A percentile compares a stretch with the other conserved stretches of the same genome.
Conservation (phyloP, 2,113 vertebrate species). For the Galbula dea region DNA sequence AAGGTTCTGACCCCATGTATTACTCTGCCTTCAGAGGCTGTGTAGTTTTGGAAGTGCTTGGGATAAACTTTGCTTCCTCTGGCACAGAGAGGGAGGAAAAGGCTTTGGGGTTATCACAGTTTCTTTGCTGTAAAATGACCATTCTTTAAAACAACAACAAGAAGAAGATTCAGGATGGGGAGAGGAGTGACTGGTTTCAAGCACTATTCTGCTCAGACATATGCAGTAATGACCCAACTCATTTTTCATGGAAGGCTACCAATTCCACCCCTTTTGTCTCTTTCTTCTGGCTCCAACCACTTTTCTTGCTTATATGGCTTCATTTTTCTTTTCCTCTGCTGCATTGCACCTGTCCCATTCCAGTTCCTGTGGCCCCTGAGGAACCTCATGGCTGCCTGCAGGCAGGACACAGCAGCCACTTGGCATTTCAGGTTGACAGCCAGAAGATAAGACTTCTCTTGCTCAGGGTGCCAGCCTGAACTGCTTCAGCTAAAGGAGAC, state of each 20-base stretch:
- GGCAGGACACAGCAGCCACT: neutral
- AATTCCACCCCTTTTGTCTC: neutral
- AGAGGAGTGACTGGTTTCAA: neutral
- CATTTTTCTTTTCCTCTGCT: neutral
- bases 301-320: neutral
- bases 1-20: neutral
- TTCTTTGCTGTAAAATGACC: neutral
- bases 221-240: neutral
- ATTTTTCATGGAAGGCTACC: neutral
- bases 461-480: neutral
- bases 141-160: neutral
- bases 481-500: neutral
- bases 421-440: neutral
- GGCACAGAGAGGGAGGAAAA: neutral
- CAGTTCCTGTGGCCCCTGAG: neutral
- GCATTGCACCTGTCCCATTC: neutral
- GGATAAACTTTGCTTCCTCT: neutral
- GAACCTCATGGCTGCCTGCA: neutral
- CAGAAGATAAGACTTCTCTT: neutral
- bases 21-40: neutral
- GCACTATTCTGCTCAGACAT: neutral
- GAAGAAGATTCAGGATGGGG: neutral
- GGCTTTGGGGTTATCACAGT: neutral
- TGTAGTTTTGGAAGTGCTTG: neutral
- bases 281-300: neutral